Percentiles rank a stretch among this genome's conserved stretches.
These are phyloP conservation scores for Cataglyphis rosenhaueri DNA, from an alignment of 2,888 invertebrate species.

Conservation along the genomic window DNA sequence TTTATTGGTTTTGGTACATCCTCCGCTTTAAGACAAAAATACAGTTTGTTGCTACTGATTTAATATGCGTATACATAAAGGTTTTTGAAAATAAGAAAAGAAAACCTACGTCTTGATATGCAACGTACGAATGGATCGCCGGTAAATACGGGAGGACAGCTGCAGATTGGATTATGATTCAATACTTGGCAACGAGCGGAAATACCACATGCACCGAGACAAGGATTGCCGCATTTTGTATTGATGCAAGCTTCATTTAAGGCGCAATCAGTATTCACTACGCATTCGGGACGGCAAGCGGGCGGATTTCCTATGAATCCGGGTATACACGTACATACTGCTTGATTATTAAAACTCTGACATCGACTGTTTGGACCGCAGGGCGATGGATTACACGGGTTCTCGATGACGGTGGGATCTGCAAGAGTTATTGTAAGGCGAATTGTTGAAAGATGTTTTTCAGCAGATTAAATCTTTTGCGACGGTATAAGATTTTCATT, in stretches of 20 bases:
- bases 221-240: constrained; percentile 87
- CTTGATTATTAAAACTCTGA: constrained; percentile 84
- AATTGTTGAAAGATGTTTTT: neutral
- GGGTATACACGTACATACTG: constrained; percentile 86
- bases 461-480: neutral
- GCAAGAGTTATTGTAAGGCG: constrained; percentile 57
- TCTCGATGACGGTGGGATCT: constrained; percentile 69
- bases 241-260: constrained; percentile 87
- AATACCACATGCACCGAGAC: constrained; percentile 87
- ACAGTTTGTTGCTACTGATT: neutral
- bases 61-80: neutral
- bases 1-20: constrained; percentile 75
- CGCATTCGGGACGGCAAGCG: constrained; percentile 86
- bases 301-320: constrained; percentile 86
- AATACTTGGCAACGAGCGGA: constrained; percentile 89
- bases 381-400: constrained; percentile 85
- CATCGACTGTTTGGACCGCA: constrained; percentile 87
- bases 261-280: constrained; percentile 87
- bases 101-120: constrained; percentile 86
- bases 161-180: constrained; percentile 89
- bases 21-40: constrained; percentile 63
- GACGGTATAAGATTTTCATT: neutral
- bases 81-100: neutral
- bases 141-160: constrained; percentile 87
- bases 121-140: constrained; percentile 91